These are phyloP conservation scores for Trogon melanurus DNA, from an alignment of 2,113 vertebrate species.

Conservation along the genomic window DNA sequence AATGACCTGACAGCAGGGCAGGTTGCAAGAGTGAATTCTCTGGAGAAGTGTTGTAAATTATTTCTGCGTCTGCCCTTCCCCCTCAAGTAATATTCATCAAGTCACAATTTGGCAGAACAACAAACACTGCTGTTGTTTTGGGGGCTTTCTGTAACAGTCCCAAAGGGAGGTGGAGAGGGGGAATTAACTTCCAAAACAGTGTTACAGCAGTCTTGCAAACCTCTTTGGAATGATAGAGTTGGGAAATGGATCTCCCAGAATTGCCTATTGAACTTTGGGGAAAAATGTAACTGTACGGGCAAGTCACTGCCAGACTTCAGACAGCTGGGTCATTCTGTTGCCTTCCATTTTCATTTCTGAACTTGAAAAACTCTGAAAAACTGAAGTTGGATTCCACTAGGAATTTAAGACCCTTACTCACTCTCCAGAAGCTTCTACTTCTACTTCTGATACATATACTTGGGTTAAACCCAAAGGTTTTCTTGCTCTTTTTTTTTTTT, in stretches of 20 bases:
- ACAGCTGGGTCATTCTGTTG: background rate
- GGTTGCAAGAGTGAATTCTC: conserved; percentile 52
- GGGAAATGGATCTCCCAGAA: conserved; percentile 21
- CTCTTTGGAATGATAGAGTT: background rate
- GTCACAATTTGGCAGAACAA: conserved; percentile 30
- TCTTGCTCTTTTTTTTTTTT: background rate
- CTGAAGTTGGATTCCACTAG: background rate
- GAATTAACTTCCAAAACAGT: background rate
- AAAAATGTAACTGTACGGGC: background rate
- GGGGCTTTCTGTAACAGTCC: background rate
- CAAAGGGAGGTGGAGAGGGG: background rate
- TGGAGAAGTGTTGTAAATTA: conserved; percentile 28
- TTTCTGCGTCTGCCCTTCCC: conserved; percentile 4
- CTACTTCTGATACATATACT: background rate
- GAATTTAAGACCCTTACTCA: background rate
- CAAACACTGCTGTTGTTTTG: conserved; percentile 28
- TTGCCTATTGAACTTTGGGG: conserved; percentile 14
- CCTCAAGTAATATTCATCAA: conserved; percentile 9
- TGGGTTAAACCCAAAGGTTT: background rate
- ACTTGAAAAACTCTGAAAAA: background rate
- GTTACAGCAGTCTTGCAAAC: conserved; percentile 32
- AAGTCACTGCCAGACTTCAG: conserved; percentile 14
- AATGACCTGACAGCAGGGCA: conserved; percentile 33
- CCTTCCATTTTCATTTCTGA: background rate
- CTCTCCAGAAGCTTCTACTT: background rate